Conservation (phyloP, 1,140 invertebrate species). For the Drosophila miranda region DNA sequence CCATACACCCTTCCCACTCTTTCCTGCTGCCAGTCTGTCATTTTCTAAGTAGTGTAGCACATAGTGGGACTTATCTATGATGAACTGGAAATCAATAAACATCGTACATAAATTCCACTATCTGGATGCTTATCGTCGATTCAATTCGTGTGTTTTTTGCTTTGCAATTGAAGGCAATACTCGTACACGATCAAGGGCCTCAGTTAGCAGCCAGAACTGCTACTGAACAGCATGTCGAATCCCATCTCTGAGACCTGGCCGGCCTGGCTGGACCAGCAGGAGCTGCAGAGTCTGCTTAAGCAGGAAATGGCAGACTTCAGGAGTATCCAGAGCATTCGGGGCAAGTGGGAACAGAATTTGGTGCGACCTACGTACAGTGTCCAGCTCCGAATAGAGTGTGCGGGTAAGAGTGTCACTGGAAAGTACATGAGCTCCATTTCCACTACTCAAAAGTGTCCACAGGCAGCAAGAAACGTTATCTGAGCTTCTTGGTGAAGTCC, state of each 20-base stretch:
- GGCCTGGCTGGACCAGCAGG: slow-evolving; percentile 42
- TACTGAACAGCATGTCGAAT: slow-evolving; percentile 39
- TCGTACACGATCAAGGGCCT: too few species aligned
- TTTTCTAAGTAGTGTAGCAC: neutral
- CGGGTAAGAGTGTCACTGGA: slow-evolving; percentile 15
- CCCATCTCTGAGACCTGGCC: slow-evolving; percentile 12
- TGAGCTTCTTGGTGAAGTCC: slow-evolving; percentile 55
- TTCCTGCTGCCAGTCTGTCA: too few species aligned
- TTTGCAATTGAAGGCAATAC: too few species aligned
- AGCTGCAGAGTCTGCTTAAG: slow-evolving; percentile 29
- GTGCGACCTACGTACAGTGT: slow-evolving; percentile 26
- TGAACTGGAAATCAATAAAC: slow-evolving; percentile 29
- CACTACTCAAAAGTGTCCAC: neutral
- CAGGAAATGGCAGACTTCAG: slow-evolving; percentile 30
- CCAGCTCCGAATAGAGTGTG: slow-evolving; percentile 28
- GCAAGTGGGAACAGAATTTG: slow-evolving; percentile 32
- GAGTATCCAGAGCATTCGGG: slow-evolving; percentile 17
- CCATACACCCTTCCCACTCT: too few species aligned
- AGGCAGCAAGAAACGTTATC: slow-evolving; percentile 27
- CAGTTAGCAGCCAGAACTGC: slow-evolving; percentile 27
- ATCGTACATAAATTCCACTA: slow-evolving; percentile 43
- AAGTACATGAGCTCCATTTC: neutral
- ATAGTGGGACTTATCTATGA: slow-evolving; percentile 28
- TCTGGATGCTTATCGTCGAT: slow-evolving; percentile 41
- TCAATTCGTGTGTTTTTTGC: slow-evolving; percentile 9